These are phyloP conservation scores for Capreolus pygargus DNA, from an alignment of 2,113 vertebrate species.

Conservation along the genomic window DNA sequence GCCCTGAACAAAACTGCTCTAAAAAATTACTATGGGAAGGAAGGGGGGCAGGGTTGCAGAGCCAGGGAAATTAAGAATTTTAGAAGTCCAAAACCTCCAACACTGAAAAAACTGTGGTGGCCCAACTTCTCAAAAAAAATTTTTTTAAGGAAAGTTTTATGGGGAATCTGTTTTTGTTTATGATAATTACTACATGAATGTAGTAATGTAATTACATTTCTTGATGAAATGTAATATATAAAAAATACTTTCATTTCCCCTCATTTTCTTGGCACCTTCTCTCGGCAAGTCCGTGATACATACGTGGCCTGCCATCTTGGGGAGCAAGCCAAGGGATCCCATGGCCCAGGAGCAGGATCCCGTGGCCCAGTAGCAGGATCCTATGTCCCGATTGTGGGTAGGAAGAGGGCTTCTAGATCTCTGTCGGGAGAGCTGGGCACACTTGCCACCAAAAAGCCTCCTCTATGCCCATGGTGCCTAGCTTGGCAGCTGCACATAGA, in stretches of 20 bases:
- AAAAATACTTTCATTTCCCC: neutral
- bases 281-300: neutral
- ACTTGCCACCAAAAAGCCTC: neutral
- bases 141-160: neutral
- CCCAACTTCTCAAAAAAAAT: neutral
- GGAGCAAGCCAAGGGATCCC: neutral
- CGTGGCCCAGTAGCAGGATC: neutral
- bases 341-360: neutral
- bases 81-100: neutral
- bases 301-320: neutral
- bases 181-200: neutral
- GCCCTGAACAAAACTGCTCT: neutral
- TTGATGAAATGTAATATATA: neutral
- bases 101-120: neutral
- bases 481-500: neutral
- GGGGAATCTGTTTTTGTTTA: neutral
- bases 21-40: neutral
- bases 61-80: neutral
- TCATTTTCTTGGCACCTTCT: neutral
- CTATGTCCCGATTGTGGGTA: neutral
- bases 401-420: neutral
- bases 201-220: no score
- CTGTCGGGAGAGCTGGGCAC: fast-evolving
- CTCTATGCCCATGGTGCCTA: neutral
- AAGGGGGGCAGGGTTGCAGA: neutral